Evolutionary conservation across 1,140 invertebrate genomes (phyloP), one percentile per base, ranked within the genome.

Genomic region (Drosophila navojoa): DNA sequence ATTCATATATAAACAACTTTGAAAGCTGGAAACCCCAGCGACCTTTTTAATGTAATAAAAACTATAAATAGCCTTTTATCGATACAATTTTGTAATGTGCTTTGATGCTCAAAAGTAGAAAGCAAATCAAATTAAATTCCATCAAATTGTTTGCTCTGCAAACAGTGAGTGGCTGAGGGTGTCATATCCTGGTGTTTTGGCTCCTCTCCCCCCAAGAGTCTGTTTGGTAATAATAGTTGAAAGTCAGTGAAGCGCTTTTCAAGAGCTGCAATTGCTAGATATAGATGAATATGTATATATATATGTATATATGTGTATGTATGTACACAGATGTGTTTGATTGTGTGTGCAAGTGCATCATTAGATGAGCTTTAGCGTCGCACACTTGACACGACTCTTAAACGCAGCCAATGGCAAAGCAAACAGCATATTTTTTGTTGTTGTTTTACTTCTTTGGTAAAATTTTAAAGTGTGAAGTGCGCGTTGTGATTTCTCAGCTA

Each of bases 331-430:
- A n/a, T 59, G 52, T 66, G 55, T 44, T 53, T 50, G 22, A 27
- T 49, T 44, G 64, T 77, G 54, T 59, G 59, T 60, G 59, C 71
- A 70, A 86, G 78, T 87, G 81, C 76, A 87, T 73, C 81, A 87
- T 87, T 77, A 76, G 74, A 42, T 52, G 72, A 75, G 70, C 15
- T 78, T 11, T 75, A 66, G 68, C 63, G 66, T 59, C 35, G 35
- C 66, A 60, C 55, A 81, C 81, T 85, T 86, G 81, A 78, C 75
- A 78, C 81, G 74, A 69, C 72, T 69, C 58, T 49, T 44, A 40
- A 38, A 38, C 35, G 11, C 35, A 35, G 38, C 47, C 57, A 52
- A 70, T 19, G 45, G 32, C 54, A 69, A 49, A 40, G 53, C 49
- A 63, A 66, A 78, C 52, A 71, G 45, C 35, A 16, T 19, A 16